Evolutionary conservation across 1,140 invertebrate species (phyloP), one percentile per base, ranked within the genome.

Genomic region (Drosophila lacteicornis): DNA sequence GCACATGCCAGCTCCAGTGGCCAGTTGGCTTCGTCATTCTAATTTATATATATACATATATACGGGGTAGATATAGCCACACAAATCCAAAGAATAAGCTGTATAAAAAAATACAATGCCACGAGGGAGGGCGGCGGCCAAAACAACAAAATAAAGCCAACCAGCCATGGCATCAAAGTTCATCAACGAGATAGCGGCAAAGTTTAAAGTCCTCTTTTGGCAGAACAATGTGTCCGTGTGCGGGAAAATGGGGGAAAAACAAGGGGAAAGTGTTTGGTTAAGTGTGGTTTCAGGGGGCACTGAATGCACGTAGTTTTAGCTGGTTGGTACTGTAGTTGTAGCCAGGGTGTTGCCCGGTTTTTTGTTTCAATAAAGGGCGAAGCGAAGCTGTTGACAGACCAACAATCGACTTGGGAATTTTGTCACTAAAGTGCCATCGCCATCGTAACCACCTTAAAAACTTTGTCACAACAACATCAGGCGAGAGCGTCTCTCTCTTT

Each of bases 321-420:
- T 46, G 62, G 65, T n/a, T n/a, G n/a, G n/a, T n/a, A n/a, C 11
- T 36, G 9, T 47, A 66, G 56, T 36, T 19, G 50, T 42, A 45
- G 49, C n/a, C 57, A 36, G 33, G 60, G 61, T 81, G 74, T 79
- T 47, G 53, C 49, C 66, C 55, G 75, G 75, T 90, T 85, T 90
- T 90, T 90, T 90, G 85, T 90, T 90, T 85, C 86, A 90, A 85
- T 82, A 79, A 74, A 65, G 80, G 56, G 25, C 56, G 40, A 30
- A 46, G 78, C 53, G 79, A 70, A 75, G 79, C 85, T 91, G 85
- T 90, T 90, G 85, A 90, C 85, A 90, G 86, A 90, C 85, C 86
- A 90, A 90, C 85, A 90, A 90, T 90, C 85, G 81, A 91, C 85
- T 90, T 85, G 85, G 85, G 85, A 90, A 90, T 90, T 90, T 85